phyloP scores from a whole-genome alignment of 1,140 invertebrate genomes.

The Neomicropteryx cornuta region DNA sequence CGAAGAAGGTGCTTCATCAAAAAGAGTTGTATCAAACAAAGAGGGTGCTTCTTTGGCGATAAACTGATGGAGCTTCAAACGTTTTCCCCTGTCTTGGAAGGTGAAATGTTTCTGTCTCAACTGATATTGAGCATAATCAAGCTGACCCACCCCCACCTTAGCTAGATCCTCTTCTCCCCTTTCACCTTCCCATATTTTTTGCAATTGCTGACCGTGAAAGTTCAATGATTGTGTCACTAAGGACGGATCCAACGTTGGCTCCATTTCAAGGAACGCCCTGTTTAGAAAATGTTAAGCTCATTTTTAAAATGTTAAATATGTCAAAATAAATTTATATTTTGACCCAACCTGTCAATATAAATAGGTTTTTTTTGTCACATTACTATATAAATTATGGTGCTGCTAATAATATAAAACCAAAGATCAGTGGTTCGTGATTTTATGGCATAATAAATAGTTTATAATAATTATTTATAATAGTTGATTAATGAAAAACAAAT shows the following conservation, averaged over 20 bases:
- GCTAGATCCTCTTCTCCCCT: slow-evolving; percentile 60
- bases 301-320: too few species aligned
- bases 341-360: too few species aligned
- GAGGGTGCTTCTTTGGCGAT: slow-evolving; percentile 64
- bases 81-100: slow-evolving; percentile 70
- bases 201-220: slow-evolving; percentile 74
- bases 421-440: too few species aligned
- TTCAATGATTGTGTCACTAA: slow-evolving; percentile 62
- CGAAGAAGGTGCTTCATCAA: slow-evolving; percentile 38
- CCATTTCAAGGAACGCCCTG: too few species aligned
- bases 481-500: too few species aligned
- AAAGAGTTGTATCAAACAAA: slow-evolving; percentile 48
- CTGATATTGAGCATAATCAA: slow-evolving; percentile 64
- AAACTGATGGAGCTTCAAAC: slow-evolving; percentile 74
- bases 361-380: too few species aligned
- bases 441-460: too few species aligned
- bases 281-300: too few species aligned
- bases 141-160: slow-evolving; percentile 52
- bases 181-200: slow-evolving; percentile 75
- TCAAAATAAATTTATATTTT: too few species aligned
- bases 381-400: too few species aligned
- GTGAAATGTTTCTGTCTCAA: slow-evolving; percentile 62
- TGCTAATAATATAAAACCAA: too few species aligned
- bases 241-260: slow-evolving; percentile 48
- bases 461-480: too few species aligned